Evolutionary conservation across 2,888 invertebrate genomes (phyloP).

Genomic region (Cosmorhoe ocellata): DNA sequence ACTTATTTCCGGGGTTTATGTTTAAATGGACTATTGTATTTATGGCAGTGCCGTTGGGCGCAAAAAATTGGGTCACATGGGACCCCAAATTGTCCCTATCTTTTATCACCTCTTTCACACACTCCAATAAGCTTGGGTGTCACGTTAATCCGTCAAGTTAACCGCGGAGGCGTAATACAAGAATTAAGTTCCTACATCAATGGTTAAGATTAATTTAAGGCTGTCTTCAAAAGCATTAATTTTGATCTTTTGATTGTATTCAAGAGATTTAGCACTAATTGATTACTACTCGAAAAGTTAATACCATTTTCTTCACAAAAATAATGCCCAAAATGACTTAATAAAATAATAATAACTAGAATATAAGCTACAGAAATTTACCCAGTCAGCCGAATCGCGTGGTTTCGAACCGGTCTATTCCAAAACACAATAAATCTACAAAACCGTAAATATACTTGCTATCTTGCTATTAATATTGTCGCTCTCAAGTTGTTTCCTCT

Average conservation of each 20-base stretch:
- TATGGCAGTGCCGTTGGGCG: background rate
- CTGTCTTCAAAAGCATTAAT: background rate
- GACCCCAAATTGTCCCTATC: conserved; percentile 1
- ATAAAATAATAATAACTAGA: no score
- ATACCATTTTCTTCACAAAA: no score
- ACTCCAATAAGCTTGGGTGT: conserved; percentile 4
- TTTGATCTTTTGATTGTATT: no score
- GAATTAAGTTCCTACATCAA: conserved; percentile 21
- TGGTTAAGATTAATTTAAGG: conserved; percentile 18
- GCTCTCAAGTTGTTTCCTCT: conserved; percentile 25
- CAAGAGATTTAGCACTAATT: no score
- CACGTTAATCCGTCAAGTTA: conserved; percentile 19
- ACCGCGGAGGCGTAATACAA: conserved; percentile 21
- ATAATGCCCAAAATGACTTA: no score
- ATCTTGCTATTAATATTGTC: conserved; percentile 13
- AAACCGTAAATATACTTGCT: conserved; percentile 9
- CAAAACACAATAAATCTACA: conserved; percentile 14
- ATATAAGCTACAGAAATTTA: no score
- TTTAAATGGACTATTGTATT: no score
- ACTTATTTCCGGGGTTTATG: background rate
- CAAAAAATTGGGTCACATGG: background rate
- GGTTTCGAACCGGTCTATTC: background rate
- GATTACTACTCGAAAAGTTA: no score
- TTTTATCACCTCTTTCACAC: conserved; percentile 12
- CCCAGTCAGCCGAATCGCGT: background rate